Base-by-base conservation (phyloP, 2,113 vertebrate species). In the Sphyrna mokarran region DNA sequence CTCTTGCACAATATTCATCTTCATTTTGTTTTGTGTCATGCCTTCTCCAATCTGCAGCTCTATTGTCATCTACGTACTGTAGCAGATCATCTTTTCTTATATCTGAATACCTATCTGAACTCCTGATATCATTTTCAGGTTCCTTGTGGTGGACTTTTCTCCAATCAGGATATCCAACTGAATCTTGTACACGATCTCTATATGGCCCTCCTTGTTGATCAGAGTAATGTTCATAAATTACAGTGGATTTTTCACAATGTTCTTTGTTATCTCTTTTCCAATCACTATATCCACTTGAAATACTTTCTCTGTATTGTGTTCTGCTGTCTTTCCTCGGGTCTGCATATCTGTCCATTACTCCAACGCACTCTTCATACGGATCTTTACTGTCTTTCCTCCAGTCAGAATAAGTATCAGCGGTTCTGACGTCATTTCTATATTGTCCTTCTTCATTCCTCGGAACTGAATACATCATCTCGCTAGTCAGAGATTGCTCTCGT, bases 21-120 rank as follows among this genome's bases (percentile, higher is more conserved):
- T 95, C 93, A 95, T 72, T 76, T 95, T 61, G 54, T 61, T 95
- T 72, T 95, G 43, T 69, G 69, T 54, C 69, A 95, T 95, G 37
- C 29, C 37, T 54, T 69, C 43, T 43, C 68, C 69, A 95, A 40
- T 54, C 68, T 54, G 40, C 26, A 70, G 43, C 69, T 95, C 94
- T 43, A 54, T 37, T 68, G 40, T 95, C 66, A 72, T 54, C 69
- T 33, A 29, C 8, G 23, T 95, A 95, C 6, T 1, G 40, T 16
- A 11, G 68, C 14, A 72, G 94, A 66, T 95, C 43, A 76, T 95
- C 69, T 66, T 66, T 93, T 93, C 89, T 93, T 68, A 37, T 40
- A 95, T 72, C 70, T 54, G 37, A 76, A 72, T 95, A 72, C 23
- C 94, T 72, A 29, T 72, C 68, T 72, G 69, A 95, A 95, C 43